Percentiles rank a stretch among this genome's conserved stretches.
Evolutionary conservation across 2,797 vertebrate genomes (phyloP).

Genomic region (Oophaga sylvatica): DNA sequence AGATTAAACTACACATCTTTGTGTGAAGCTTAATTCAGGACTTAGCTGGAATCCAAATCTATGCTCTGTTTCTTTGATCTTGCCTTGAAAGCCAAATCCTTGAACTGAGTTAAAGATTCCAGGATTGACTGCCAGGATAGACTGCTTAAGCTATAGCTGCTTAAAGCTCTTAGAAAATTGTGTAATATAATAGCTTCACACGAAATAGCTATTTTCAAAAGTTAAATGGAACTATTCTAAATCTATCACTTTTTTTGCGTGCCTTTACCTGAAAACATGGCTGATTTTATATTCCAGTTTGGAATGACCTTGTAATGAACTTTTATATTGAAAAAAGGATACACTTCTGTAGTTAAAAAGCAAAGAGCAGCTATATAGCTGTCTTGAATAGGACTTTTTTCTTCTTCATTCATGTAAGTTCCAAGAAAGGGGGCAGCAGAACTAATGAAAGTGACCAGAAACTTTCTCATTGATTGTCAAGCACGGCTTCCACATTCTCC

Average conservation of each 20-base stretch:
- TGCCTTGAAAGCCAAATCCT: slow-evolving; percentile 51
- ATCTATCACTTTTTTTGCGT: slow-evolving; percentile 15
- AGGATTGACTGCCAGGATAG: slow-evolving; percentile 48
- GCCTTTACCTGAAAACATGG: slow-evolving; percentile 12
- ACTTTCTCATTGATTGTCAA: background rate
- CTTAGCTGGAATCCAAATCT: slow-evolving; percentile 49
- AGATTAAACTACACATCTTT: slow-evolving; percentile 51
- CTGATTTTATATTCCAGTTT: background rate
- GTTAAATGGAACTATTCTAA: slow-evolving; percentile 10
- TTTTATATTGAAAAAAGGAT: background rate
- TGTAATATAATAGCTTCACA: slow-evolving; percentile 45
- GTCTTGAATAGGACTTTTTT: background rate
- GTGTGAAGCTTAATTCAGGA: slow-evolving; percentile 53
- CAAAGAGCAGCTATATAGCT: too few species aligned
- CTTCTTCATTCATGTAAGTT: background rate
- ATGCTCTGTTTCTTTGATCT: slow-evolving; percentile 56
- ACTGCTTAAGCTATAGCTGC: slow-evolving; percentile 49
- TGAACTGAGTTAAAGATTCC: slow-evolving; percentile 50
- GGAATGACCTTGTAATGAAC: background rate
- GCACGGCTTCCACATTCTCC: too few species aligned
- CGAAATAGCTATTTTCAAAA: slow-evolving; percentile 27
- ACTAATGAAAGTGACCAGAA: background rate
- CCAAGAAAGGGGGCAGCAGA: background rate
- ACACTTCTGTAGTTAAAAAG: too few species aligned
- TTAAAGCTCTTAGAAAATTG: slow-evolving; percentile 52